These are phyloP conservation scores for Paratrypauchen microcephalus DNA, from an alignment of 2,797 vertebrate species.

Conservation along the genomic window DNA sequence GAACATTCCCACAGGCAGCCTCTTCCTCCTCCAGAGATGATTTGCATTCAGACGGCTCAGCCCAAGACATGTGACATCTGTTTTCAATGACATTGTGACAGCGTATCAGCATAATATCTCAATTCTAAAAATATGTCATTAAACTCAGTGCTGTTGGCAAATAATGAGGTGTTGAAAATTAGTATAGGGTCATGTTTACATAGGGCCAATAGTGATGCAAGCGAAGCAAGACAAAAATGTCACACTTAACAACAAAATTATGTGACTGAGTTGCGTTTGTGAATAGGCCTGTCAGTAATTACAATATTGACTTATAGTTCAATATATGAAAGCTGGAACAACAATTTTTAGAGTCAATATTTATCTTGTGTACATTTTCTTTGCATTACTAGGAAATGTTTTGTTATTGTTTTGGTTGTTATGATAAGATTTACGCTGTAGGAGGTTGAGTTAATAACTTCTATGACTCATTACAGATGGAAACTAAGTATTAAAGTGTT, in stretches of 20 bases:
- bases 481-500: too few species aligned
- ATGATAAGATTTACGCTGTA: too few species aligned
- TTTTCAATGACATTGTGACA: slow-evolving; percentile 35
- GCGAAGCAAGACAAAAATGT: background rate
- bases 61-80: slow-evolving; percentile 52
- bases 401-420: too few species aligned
- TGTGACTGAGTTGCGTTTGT: background rate
- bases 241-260: background rate
- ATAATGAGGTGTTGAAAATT: background rate
- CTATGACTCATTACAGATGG: too few species aligned
- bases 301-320: too few species aligned
- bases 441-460: too few species aligned
- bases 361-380: too few species aligned
- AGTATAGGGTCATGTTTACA: background rate
- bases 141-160: background rate
- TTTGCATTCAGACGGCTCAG: slow-evolving; percentile 64
- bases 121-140: slow-evolving; percentile 34
- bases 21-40: slow-evolving; percentile 66
- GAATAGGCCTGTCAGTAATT: background rate
- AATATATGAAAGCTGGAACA: too few species aligned
- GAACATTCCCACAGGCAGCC: slow-evolving; percentile 68
- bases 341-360: too few species aligned
- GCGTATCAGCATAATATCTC: slow-evolving; percentile 21
- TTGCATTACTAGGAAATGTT: too few species aligned
- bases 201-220: background rate